Base-by-base conservation (phyloP, 2,797 vertebrate species). In the Sebastes flavidus region DNA sequence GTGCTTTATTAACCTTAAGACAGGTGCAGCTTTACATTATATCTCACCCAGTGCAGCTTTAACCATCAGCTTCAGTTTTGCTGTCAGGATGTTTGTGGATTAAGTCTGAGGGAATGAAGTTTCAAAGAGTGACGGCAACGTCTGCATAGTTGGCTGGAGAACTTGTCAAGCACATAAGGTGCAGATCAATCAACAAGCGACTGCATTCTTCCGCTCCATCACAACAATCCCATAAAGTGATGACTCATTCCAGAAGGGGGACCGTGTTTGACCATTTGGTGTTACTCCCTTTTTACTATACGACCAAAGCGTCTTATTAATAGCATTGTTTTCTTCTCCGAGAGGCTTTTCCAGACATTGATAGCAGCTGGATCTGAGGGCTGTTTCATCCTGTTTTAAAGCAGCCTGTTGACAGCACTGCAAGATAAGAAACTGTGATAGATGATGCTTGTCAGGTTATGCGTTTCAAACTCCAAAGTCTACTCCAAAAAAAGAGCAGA, bases 331-430 rank as follows among this genome's bases (percentile, higher is more conserved):
- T 85, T 86, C 72, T 62, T 66, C 62, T 76, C 9, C 3, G 27
- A 54, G 70, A 79, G 65, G 60, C 68, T 85, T 78, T 76, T 78
- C 82, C 58, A 88, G 73, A 80, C 74, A 5, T 56, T 68, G 70
- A 85, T 68, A 75, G 87, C 83, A 77, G 79, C 86, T 85, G 80
- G 72, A 83, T 85, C 80, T 66, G 69, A 83, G 70, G 34, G 78
- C 76, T 65, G 86, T 65, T 91, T 89, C 83, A 88, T 89, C 82
- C 75, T 29, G 75, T 87, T 82, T 83, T 82, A 84, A 89, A 90
- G 84, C 72, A 75, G 78, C 75, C 73, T 80, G 84, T 82, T 85
- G 89, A 89, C 89, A 84, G 86, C 65, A 16, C 46, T 4, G 77
- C 70, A 13, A 75, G 81, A 88, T 84, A 88, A 82, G 71, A 85